phyloP scores from a whole-genome alignment of 2,113 vertebrate species.

The Columba janthina region DNA sequence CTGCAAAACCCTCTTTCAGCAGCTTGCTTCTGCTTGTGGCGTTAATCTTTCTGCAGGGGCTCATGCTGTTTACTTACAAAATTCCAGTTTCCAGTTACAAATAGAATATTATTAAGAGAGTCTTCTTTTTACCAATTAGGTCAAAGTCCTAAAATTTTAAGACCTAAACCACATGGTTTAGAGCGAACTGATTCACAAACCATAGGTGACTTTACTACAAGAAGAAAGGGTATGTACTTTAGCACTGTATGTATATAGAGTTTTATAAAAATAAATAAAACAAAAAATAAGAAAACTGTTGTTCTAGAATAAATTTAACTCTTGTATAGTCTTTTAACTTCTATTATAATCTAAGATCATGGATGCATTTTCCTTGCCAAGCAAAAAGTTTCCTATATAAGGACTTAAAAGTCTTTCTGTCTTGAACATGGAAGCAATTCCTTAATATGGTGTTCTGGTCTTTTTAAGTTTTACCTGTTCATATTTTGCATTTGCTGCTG shows the following conservation, averaged over 20 bases:
- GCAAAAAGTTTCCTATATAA: background rate
- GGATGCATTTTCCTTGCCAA: background rate
- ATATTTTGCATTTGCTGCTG: background rate
- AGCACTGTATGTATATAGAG: slow-evolving; percentile 75
- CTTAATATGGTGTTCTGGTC: background rate
- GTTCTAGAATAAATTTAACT: background rate
- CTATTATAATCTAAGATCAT: slow-evolving; percentile 20
- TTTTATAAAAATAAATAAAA: slow-evolving; percentile 59
- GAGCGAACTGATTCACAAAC: slow-evolving; percentile 99
- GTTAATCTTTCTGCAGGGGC: slow-evolving; percentile 68
- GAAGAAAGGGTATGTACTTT: slow-evolving; percentile 98
- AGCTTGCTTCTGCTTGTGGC: slow-evolving; percentile 68
- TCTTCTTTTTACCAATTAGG: slow-evolving; percentile 99
- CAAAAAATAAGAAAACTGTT: slow-evolving; percentile 31
- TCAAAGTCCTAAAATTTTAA: slow-evolving; percentile 99
- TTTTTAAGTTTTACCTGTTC: background rate
- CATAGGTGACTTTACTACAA: slow-evolving; percentile 95
- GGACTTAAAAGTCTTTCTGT: background rate
- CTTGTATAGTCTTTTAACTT: slow-evolving; percentile 8
- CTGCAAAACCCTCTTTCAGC: slow-evolving; percentile 23
- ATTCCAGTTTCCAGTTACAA: slow-evolving; percentile 69
- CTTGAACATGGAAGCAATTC: background rate
- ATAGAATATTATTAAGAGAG: slow-evolving; percentile 83
- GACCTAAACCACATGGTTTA: slow-evolving; percentile 97
- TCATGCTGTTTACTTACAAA: slow-evolving; percentile 64